These are phyloP conservation scores for Spilogale gracilis DNA, from an alignment of 2,113 vertebrate genomes.

Conservation along the genomic window DNA sequence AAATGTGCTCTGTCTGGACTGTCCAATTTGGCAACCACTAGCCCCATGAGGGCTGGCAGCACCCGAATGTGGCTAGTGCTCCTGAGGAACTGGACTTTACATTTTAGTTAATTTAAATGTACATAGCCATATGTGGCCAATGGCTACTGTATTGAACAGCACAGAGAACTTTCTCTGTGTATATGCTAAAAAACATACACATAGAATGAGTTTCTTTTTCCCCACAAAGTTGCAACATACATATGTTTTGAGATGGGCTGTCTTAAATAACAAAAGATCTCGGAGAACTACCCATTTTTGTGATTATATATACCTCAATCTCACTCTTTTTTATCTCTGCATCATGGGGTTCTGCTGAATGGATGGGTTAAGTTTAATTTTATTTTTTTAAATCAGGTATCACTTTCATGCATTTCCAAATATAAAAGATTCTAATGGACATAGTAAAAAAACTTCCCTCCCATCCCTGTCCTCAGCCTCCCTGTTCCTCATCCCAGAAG, in stretches of 20 bases:
- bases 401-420: conserved; percentile 26
- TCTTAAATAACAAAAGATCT: conserved; percentile 34
- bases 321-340: background rate
- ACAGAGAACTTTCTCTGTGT: background rate
- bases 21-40: background rate
- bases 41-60: background rate
- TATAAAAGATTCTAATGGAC: background rate
- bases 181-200: background rate
- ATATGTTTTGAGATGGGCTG: conserved; percentile 13
- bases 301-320: background rate
- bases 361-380: background rate
- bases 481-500: background rate
- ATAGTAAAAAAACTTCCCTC: background rate
- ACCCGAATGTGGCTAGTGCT: background rate
- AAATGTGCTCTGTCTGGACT: background rate
- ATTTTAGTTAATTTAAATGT: background rate
- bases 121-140: background rate
- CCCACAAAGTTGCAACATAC: background rate
- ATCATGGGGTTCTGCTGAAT: conserved; percentile 10
- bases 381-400: background rate
- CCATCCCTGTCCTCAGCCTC: background rate
- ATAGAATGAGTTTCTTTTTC: background rate
- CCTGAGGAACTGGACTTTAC: background rate
- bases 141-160: background rate
- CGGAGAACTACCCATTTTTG: conserved; percentile 24